Conservation (phyloP, 2,113 vertebrate genomes). For the Lophura nycthemera region DNA sequence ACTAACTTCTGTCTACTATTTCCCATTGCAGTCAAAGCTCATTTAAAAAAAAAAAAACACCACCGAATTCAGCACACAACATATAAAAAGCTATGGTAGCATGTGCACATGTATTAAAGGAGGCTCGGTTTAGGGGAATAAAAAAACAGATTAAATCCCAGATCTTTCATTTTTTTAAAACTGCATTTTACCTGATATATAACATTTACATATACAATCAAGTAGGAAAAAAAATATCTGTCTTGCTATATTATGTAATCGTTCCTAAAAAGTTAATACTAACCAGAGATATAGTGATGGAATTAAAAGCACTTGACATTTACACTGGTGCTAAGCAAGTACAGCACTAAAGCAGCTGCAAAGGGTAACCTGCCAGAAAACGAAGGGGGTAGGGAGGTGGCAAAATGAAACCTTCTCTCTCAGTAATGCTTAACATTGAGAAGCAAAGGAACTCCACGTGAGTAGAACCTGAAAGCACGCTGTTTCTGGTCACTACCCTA, state of each 20-base stretch:
- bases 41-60: background rate
- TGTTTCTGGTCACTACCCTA: background rate
- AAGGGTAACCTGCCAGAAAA: conserved; percentile 43
- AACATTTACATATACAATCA: accelerated
- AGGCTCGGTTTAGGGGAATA: background rate
- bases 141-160: background rate
- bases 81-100: background rate
- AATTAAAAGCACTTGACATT: conserved; percentile 47
- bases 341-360: conserved; percentile 32
- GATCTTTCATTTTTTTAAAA: background rate
- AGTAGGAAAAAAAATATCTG: background rate
- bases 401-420: background rate
- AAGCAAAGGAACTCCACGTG: background rate
- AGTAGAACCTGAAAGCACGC: background rate
- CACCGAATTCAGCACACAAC: background rate
- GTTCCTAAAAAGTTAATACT: conserved; percentile 38
- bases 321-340: conserved; percentile 32
- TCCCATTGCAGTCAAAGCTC: background rate
- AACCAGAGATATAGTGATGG: conserved; percentile 27
- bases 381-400: background rate
- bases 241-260: background rate
- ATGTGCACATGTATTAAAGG: background rate
- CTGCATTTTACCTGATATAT: background rate
- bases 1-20: background rate
- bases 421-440: background rate